Percentiles rank a stretch among this genome's conserved stretches.
These are phyloP conservation scores for Ptiloglossa arizonensis DNA, from an alignment of 1,140 invertebrate genomes.

Conservation along the genomic window DNA sequence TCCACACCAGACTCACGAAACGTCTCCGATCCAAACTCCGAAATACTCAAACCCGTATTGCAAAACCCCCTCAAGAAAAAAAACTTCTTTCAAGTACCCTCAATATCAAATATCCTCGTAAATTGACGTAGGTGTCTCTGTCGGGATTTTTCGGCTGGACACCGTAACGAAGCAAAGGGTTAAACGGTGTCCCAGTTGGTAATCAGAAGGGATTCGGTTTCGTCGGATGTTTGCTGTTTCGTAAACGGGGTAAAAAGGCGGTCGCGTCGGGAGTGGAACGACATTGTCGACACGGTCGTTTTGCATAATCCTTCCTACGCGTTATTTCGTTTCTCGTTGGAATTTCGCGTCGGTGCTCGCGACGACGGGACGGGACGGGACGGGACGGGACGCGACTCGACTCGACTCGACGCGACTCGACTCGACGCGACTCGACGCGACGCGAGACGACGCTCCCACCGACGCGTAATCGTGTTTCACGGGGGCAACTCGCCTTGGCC, in stretches of 20 bases:
- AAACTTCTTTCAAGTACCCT: too few species aligned
- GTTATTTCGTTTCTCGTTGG: slow-evolving; percentile 48
- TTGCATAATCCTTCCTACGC: slow-evolving; percentile 66
- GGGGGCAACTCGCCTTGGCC: slow-evolving; percentile 73
- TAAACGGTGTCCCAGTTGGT: too few species aligned
- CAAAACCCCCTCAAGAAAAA: too few species aligned
- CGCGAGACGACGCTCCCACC: too few species aligned
- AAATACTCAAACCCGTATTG: too few species aligned
- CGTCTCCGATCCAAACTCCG: too few species aligned
- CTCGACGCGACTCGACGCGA: too few species aligned
- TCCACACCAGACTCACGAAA: too few species aligned
- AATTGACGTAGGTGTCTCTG: too few species aligned
- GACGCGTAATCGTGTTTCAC: slow-evolving; percentile 67
- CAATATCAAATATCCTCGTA: too few species aligned
- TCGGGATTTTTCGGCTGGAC: too few species aligned
- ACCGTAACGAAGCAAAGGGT: too few species aligned
- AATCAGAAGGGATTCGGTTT: background rate
- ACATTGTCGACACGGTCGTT: slow-evolving; percentile 23
- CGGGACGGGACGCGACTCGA: background rate
- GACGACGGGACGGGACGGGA: background rate
- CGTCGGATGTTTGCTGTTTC: background rate
- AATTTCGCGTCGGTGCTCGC: slow-evolving; percentile 44
- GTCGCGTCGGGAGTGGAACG: background rate
- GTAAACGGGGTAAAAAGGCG: background rate
- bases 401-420: background rate